Evolutionary conservation across 2,797 vertebrate species (phyloP).

Genomic region (Antrozous pallidus): DNA sequence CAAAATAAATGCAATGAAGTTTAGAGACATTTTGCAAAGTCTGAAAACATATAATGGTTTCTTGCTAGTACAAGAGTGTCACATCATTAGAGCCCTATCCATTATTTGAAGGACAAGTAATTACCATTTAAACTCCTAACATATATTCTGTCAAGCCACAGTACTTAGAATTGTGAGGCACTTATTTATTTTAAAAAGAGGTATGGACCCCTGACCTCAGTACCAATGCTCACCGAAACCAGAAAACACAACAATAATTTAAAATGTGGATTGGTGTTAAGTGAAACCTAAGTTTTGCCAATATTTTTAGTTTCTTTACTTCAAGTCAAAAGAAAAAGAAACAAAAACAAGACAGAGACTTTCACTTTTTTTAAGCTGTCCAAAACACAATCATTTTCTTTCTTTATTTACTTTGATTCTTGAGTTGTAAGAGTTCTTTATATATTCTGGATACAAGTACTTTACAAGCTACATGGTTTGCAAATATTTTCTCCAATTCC

Average conservation of each 20-base stretch:
- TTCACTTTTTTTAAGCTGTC: constrained; percentile 17
- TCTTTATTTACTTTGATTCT: not conserved
- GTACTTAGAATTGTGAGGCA: not conserved
- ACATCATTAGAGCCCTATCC: not conserved
- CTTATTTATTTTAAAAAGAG: constrained; percentile 3
- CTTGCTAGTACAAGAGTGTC: not conserved
- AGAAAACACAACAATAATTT: not conserved
- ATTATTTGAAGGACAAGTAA: constrained; percentile 13
- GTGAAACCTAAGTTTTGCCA: not conserved
- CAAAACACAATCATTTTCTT: not conserved
- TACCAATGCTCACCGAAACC: not conserved
- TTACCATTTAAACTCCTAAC: not conserved
- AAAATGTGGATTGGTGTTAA: not conserved
- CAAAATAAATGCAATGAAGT: constrained; percentile 17
- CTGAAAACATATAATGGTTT: not conserved
- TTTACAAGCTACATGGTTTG: not conserved
- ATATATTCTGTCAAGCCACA: not conserved
- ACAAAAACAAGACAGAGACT: not conserved
- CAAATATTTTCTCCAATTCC: not conserved
- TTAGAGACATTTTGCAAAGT: not conserved
- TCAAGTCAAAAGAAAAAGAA: not conserved
- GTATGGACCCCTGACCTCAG: not conserved
- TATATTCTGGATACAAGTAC: not conserved
- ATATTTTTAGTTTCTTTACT: not conserved
- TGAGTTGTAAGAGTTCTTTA: not conserved